Base-by-base conservation (phyloP, 2,797 vertebrate genomes). In the Coregonus ussuriensis region DNA sequence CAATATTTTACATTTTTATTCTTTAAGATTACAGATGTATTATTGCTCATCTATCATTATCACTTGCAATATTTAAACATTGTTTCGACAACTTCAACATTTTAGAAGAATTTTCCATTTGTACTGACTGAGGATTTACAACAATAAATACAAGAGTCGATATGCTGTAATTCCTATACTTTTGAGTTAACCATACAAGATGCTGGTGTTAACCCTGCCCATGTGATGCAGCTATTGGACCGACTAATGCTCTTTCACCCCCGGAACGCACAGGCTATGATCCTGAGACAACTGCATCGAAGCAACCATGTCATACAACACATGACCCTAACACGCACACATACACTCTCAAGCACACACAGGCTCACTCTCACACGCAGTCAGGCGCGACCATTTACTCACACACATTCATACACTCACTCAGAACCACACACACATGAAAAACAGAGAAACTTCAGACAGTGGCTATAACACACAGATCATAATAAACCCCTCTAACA, bases 41-140 rank as follows among this genome's bases (percentile, higher is more conserved):
- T 99, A 98, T 99, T 98, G 97, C 97, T 98, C 95, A 94, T 97
- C 96, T 97, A 98, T 94, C 92, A 95, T 95, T 94, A 96, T 96
- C 95, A 97, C 95, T 97, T 95, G 91, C 90, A 95, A 96, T 96
- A 96, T 94, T 96, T 94, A 94, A 96, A 96, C 91, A 91, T 85
- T 92, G 92, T 92, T 47, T 47, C 90, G 90, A 96, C 94, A 95
- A 90, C 91, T 94, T 91, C 83, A 80, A 88, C 85, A 90, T 86
- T 85, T 90, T 86, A 82, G 91, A 91, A 87, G 52, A 91, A 87
- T 90, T 87, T 85, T 87, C 89, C 65, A 72, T 41, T 41, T 41
- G 41, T 41, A 11, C 41, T 47, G 92, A 95, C 87, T 90, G 92
- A 95, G 94, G 94, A 94, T 93, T 93, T 93, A 93, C 91, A 92